These are phyloP conservation scores for Rhagoletis pomonella DNA, from an alignment of 1,140 invertebrate genomes.

Conservation along the genomic window DNA sequence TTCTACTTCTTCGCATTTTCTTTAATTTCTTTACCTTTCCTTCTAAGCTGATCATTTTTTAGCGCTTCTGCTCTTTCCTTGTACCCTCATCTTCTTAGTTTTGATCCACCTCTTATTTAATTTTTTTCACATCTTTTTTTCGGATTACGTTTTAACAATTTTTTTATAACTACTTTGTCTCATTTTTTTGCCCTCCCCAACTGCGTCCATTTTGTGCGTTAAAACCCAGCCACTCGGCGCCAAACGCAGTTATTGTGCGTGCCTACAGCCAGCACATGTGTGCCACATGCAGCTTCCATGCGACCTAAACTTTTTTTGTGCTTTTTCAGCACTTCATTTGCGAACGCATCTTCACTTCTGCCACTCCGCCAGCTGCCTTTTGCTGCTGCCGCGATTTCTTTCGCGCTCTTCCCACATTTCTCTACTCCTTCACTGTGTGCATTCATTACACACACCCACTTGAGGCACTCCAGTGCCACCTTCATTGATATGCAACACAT, in stretches of 20 bases:
- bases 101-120: background rate
- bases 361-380: background rate
- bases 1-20: too few species aligned
- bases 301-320: background rate
- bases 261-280: background rate
- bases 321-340: background rate
- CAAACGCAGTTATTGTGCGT: background rate
- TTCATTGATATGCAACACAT: slow-evolving; percentile 19
- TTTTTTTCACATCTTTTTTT: background rate
- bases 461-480: slow-evolving; percentile 30
- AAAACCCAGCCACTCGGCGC: background rate
- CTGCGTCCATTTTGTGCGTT: slow-evolving; percentile 23
- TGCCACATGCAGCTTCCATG: background rate
- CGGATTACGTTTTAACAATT: background rate
- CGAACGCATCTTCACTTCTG: too few species aligned
- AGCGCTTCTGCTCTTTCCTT: too few species aligned
- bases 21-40: too few species aligned
- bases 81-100: too few species aligned
- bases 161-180: background rate
- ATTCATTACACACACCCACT: background rate
- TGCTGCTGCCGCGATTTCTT: background rate
- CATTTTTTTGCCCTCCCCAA: background rate
- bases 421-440: background rate
- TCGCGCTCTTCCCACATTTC: background rate
- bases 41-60: too few species aligned